Evolutionary conservation across 2,113 vertebrate species (phyloP).

Genomic region (human (Homo sapiens)): DNA sequence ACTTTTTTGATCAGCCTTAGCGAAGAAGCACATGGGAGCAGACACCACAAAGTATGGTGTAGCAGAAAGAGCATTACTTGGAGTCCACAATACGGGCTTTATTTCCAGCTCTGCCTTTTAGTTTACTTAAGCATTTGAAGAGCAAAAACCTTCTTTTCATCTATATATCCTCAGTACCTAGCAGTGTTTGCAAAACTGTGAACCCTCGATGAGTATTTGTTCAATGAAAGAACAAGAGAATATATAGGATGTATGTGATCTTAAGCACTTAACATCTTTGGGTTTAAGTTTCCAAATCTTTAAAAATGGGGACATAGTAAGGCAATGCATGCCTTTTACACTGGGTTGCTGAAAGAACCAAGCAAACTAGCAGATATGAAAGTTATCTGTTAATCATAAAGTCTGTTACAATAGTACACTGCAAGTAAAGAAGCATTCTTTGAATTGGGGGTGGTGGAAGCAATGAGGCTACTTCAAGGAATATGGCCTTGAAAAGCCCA

Average conservation of each 20-base stretch:
- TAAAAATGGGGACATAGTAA: neutral
- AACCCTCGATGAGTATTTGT: neutral
- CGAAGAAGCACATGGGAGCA: neutral
- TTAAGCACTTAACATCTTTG: neutral
- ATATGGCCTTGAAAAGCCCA: neutral
- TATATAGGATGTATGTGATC: neutral
- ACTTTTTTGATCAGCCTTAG: neutral
- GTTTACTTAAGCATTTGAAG: neutral
- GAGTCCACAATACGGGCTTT: neutral
- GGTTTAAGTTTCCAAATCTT: neutral
- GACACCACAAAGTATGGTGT: neutral
- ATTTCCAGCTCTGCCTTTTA: neutral
- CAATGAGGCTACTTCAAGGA: neutral
- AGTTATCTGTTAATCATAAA: neutral
- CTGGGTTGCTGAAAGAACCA: neutral
- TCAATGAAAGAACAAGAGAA: neutral
- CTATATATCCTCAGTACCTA: neutral
- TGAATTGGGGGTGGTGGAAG: no score
- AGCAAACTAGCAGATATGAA: neutral
- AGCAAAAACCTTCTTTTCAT: neutral
- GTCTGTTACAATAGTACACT: neutral
- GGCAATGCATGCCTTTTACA: neutral
- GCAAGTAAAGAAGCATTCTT: neutral
- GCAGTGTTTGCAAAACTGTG: accelerated
- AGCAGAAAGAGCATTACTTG: neutral